Base-by-base conservation (phyloP, 2,797 vertebrate genomes). In the Poliocrania exsul region DNA sequence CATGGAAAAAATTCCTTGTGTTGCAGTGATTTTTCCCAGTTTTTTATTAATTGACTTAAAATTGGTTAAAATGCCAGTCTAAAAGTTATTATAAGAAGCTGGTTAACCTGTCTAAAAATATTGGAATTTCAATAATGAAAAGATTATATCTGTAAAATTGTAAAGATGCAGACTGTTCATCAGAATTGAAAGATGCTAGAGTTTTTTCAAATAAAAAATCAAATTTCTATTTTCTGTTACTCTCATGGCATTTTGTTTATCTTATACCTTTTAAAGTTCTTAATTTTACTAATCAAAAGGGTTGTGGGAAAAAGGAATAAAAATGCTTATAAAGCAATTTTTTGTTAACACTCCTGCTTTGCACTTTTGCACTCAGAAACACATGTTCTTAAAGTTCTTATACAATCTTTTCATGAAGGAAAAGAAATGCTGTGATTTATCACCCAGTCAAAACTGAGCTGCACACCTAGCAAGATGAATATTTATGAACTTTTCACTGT, bases 401-500 rank as follows among this genome's bases (percentile, higher is more conserved):
- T 12, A 21, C 25, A 78, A 35, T 44, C 18, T 49, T 70, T 77
- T 60, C 26, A 26, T 24, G 46, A 88, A 89, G 16, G n/a, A 78
- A 89, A 91, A 80, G 26, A 67, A 93, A 60, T 2, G 2, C 37
- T 67, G 13, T 90, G 84, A 94, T 87, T 95, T 94, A 95, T 92
- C 57, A 79, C 38, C 38, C 49, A 82, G 64, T 91, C 72, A 88
- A 83, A 82, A 81, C 82, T 28, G 40, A 88, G 38, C 50, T 92
- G 73, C 31, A 69, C 82, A 96, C 35, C 35, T 79, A 91, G 35
- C 10, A 73, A 92, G 44, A 74, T 57, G 61, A 92, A 92, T 92
- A 95, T 93, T 96, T 85, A 85, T 65, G 54, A 90, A 86, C 69
- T 67, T 91, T 88, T 81, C 35, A 33, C 75, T 80, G 65, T 73